Percentiles rank a stretch among this genome's conserved stretches.
These are phyloP conservation scores for Scomber scombrus DNA, from an alignment of 2,113 vertebrate species.

Conservation along the genomic window DNA sequence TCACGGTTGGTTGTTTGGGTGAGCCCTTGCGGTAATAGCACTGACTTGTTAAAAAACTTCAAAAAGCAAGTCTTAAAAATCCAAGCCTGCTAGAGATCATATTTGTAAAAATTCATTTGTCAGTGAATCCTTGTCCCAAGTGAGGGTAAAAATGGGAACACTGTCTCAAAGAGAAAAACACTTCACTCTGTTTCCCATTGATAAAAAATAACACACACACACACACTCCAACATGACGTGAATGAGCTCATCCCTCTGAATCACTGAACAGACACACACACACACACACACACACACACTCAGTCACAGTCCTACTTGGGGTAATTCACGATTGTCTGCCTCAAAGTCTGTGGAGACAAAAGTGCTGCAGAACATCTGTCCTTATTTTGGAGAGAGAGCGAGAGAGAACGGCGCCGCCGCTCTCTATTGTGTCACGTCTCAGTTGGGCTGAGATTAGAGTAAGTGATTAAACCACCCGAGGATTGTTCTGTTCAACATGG, in stretches of 20 bases:
- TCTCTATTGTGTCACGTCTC: constrained; percentile 45
- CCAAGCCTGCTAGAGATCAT: constrained; percentile 10
- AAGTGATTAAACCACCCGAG: constrained; percentile 56
- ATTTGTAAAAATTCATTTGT: constrained; percentile 4
- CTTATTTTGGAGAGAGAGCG: constrained; percentile 48
- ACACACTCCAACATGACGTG: neutral
- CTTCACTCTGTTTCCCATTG: constrained; percentile 20
- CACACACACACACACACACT: constrained; percentile 21
- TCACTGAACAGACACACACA: constrained; percentile 28
- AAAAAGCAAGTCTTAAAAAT: neutral
- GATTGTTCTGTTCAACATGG: constrained; percentile 21
- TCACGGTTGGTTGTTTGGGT: neutral
- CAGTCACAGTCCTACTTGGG: constrained; percentile 32
- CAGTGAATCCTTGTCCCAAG: neutral
- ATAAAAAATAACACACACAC: constrained; percentile 22
- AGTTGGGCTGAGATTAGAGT: constrained; percentile 51
- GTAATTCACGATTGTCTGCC: constrained; percentile 42
- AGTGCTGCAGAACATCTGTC: constrained; percentile 53
- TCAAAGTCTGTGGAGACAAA: constrained; percentile 56
- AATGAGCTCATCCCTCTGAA: constrained; percentile 41
- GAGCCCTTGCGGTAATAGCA: neutral
- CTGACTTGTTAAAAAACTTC: neutral
- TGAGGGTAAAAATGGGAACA: neutral
- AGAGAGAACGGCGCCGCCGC: constrained; percentile 12
- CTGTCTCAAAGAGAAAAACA: neutral